phyloP scores from a whole-genome alignment of 1,140 invertebrate genomes.

The Bradysia coprophila region DNA sequence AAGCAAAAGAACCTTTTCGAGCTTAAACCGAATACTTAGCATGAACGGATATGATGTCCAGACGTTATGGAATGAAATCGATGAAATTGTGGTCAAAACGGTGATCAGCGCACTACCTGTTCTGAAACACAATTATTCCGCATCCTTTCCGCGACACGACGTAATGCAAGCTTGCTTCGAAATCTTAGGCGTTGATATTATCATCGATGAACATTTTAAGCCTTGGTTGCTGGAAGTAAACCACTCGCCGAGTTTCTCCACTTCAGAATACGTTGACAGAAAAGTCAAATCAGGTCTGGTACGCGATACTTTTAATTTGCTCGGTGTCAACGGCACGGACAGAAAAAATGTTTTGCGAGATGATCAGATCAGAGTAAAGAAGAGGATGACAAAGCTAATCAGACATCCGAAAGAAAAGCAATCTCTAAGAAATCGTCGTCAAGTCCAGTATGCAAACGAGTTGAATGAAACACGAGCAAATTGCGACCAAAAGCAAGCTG shows the following conservation, averaged over 20 bases:
- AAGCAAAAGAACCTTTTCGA: slow-evolving; percentile 71
- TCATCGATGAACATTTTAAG: slow-evolving; percentile 68
- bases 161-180: slow-evolving; percentile 76
- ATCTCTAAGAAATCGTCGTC: too few species aligned
- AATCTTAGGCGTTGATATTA: slow-evolving; percentile 72
- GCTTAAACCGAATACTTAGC: slow-evolving; percentile 53
- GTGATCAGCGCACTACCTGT: slow-evolving; percentile 67
- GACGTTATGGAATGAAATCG: slow-evolving; percentile 61
- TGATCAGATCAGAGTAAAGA: too few species aligned
- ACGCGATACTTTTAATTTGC: slow-evolving; percentile 63
- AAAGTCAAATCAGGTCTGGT: slow-evolving; percentile 69
- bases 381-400: slow-evolving; percentile 37
- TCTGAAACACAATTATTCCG: slow-evolving; percentile 71
- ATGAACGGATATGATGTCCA: slow-evolving; percentile 51
- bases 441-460: too few species aligned
- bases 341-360: too few species aligned
- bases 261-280: slow-evolving; percentile 60
- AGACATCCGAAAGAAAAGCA: too few species aligned
- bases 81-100: slow-evolving; percentile 82
- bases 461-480: too few species aligned
- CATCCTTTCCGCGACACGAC: slow-evolving; percentile 72
- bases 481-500: too few species aligned
- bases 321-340: slow-evolving; percentile 55
- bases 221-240: slow-evolving; percentile 78
- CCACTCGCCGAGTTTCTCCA: slow-evolving; percentile 82